phyloP scores from a whole-genome alignment of 2,797 vertebrate species.

The Malurus splendens region DNA sequence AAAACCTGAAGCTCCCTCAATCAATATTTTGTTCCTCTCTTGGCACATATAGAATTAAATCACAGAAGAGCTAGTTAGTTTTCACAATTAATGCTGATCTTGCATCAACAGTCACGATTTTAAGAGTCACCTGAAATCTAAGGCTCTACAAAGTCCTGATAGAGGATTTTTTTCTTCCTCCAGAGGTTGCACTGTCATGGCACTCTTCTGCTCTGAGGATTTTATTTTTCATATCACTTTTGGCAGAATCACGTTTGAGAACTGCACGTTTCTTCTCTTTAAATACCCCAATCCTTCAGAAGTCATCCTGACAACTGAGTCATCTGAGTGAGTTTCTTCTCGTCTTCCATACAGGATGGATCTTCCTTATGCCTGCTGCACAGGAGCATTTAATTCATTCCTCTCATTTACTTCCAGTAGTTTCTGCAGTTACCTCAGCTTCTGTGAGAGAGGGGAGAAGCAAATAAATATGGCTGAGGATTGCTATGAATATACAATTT shows the following conservation, averaged over 20 bases:
- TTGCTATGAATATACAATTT: not conserved
- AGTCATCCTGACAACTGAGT: not conserved
- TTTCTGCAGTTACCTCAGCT: not conserved
- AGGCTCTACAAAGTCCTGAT: not conserved
- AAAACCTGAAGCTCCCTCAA: conserved; percentile 9
- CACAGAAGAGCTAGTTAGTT: not conserved
- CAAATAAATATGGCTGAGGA: not conserved
- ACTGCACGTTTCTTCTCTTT: not conserved
- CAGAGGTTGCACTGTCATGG: not conserved
- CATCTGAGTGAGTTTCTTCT: not conserved
- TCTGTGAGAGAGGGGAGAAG: not conserved
- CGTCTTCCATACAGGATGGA: not conserved
- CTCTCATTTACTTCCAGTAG: not conserved
- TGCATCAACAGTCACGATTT: not conserved
- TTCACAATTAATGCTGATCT: conserved; percentile 4
- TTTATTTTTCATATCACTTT: not conserved
- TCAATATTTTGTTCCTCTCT: conserved; percentile 37
- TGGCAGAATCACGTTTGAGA: not conserved
- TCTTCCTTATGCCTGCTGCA: not conserved
- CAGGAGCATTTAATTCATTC: not conserved
- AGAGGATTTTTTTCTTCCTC: not conserved
- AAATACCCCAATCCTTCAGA: not conserved
- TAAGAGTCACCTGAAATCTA: not conserved
- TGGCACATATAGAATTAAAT: not conserved
- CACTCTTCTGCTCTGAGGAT: not conserved